phyloP scores from a whole-genome alignment of 2,888 invertebrate genomes.

The Melinopterus prodromus region DNA sequence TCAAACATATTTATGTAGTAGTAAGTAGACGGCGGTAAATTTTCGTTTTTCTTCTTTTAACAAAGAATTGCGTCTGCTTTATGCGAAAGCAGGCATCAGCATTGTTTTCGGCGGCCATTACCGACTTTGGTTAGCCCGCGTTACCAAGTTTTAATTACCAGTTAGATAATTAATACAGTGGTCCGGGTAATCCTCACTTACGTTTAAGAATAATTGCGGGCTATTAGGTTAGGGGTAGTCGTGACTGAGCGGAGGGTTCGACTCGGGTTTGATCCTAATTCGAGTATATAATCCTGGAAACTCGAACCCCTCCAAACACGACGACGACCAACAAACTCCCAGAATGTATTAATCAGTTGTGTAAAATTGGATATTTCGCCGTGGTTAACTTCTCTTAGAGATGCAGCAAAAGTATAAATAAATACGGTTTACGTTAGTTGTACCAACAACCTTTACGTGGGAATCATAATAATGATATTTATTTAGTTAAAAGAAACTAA shows the following conservation, averaged over 20 bases:
- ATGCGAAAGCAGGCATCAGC: neutral
- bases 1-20: too few species aligned
- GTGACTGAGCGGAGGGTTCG: conserved; percentile 4
- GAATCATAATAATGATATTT: too few species aligned
- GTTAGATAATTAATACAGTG: conserved; percentile 4
- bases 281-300: neutral
- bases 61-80: neutral
- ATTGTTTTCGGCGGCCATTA: neutral
- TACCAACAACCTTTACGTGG: too few species aligned
- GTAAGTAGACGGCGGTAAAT: too few species aligned
- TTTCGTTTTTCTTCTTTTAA: too few species aligned
- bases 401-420: too few species aligned
- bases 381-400: too few species aligned
- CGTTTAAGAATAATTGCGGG: neutral
- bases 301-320: neutral
- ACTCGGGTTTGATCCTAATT: neutral
- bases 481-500: too few species aligned
- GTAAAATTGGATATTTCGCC: neutral
- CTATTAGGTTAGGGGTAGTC: conserved; percentile 1
- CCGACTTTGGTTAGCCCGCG: neutral
- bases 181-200: neutral
- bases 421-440: too few species aligned
- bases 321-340: neutral
- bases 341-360: neutral
- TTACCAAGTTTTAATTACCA: neutral